Evolutionary conservation across 2,888 invertebrate genomes (phyloP), one percentile per base, ranked within the genome.

Genomic region (Nipponacmea schrenckii): DNA sequence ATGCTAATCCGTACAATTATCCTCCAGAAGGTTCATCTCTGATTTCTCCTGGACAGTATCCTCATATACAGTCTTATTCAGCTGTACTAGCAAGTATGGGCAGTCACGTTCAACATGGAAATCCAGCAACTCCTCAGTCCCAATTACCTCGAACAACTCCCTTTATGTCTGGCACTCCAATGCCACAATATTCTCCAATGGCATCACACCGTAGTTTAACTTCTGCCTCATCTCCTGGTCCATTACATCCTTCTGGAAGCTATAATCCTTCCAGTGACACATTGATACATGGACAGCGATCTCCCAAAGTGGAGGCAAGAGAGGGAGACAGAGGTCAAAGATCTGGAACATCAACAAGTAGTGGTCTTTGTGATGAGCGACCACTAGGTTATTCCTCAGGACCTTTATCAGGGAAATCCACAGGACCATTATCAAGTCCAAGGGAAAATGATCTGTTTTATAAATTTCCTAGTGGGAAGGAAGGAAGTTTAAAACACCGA

Each of bases 401-500:
- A n/a, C n/a, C 44, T n/a, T 64, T 27, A 20, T 26, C n/a, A 27
- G n/a, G 64, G n/a, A 31, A 70, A 64, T 20, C 48, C 48, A 20
- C 72, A 74, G 44, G 71, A 67, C 46, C 63, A 56, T 24, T 56
- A 24, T 56, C 24, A 56, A 39, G 39, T 39, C 56, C 56, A 24
- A 24, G 56, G 10, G 50, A 62, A 44, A 76, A 75, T 45, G 82
- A 81, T 67, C 69, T 75, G 71, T 63, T 50, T 44, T 82, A 83
- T 70, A 84, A 83, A 76, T 77, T 81, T 69, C 83, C 84, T 45
- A 81, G 81, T 70, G 92, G 92, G 48, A 92, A 92, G 79, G 92
- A 92, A 84, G 92, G 92, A 44, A 92, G 92, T 67, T 84, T 92
- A 67, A 92, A 92, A 83, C 92, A 92, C 85, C 89, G 92, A 75